Base-by-base conservation (phyloP, 2,113 vertebrate genomes). In the Ciconia stormi region DNA sequence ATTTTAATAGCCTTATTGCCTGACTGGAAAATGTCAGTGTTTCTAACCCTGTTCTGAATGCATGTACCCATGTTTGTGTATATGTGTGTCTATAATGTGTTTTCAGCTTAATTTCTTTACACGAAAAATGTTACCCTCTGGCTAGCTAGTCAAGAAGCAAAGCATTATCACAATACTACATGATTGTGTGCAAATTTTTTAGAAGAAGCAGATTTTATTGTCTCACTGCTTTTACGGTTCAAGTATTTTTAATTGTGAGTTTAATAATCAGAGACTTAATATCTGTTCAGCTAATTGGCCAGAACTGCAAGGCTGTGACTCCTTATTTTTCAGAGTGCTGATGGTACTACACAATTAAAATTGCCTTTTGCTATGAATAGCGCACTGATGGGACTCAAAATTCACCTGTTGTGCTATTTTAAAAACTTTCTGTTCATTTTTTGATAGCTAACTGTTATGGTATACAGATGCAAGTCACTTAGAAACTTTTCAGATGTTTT, bases 151-250 rank as follows among this genome's bases (percentile, higher is more conserved):
- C 14, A 66, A 74, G 59, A 90, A 90, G 23, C 73, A 85, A 81
- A 44, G 16, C 16, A 15, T 90, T 66, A 46, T 59, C 22, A 52
- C 11, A 40, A 2, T 32, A 26, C 36, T 34, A 15, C 36, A 13
- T 34, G 30, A 59, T 30, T 30, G 80, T 94, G 86, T 97, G 93
- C 73, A 91, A 83, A 82, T 72, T 73, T 79, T 87, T 94, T 89
- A 93, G 73, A 96, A 80, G 78, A 36, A 94, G 63, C 40, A 49
- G 34, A 27, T 94, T 50, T 71, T 77, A 49, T 53, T 87, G 12
- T 66, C 69, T 91, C 72, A 52, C 19, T 93, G 82, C 10, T 90
- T 67, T 49, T 69, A 53, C 26, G 65, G 30, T 44, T 91, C 36
- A 70, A 21, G 18, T 65, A 12, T 47, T 82, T 89, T 38, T 62